Base-by-base conservation (phyloP, 2,888 invertebrate genomes). In the Globia sparganii region DNA sequence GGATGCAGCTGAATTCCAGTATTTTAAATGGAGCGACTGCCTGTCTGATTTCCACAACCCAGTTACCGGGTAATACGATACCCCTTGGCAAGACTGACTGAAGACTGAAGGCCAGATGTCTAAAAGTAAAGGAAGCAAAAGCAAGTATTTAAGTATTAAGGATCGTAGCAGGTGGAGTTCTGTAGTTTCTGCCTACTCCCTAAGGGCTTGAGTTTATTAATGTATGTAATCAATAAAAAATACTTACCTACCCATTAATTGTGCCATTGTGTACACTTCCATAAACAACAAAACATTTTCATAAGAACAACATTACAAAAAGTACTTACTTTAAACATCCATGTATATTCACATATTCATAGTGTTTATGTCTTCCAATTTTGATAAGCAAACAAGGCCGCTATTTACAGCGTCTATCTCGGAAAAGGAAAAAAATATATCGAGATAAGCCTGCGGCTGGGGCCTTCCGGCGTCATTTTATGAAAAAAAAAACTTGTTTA, bases 321-420 rank as follows among this genome's bases (percentile, higher is more conserved):
- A 53, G 9, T 56, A 46, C 15, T 21, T 43, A 31, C 21, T 78
- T n/a, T 28, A 64, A n/a, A 46, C 25, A 64, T 64, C 31, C 8
- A 37, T 31, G 15, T 49, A 25, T 58, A 66, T 72, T 59, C 49
- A 68, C 28, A 53, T 75, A 78, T 81, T 73, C 77, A 78, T 66
- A 78, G 78, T 71, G 68, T 59, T 76, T 56, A 77, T 69, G 59
- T 71, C 72, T 61, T 75, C 72, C 78, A 84, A 87, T 84, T 87
- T 86, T 86, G 78, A 74, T 78, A 84, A 74, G 70, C 77, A 81
- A 87, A 84, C 83, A 85, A 80, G 71, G 76, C 15, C 64, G 71
- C 74, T 59, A 76, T 71, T 78, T 73, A 68, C 75, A 76, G 28
- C 58, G 66, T 61, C 69, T 87, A 78, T 86, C 84, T 66, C 15